These are phyloP conservation scores for Drosophila sordidula DNA, from an alignment of 2,888 invertebrate genomes.

Conservation along the genomic window DNA sequence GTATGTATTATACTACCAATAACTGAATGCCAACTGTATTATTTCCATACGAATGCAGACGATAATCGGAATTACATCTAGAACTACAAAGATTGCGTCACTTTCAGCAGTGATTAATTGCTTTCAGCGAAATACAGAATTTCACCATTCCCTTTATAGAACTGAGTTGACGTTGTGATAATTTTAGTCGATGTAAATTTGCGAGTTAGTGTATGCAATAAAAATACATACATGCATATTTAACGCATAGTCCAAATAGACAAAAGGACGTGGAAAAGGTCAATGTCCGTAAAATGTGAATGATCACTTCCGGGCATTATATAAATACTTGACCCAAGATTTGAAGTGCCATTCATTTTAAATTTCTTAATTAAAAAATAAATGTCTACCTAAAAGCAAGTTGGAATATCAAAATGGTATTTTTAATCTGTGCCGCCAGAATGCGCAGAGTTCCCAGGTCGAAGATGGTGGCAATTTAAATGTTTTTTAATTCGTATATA, in stretches of 20 bases:
- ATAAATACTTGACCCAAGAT: neutral
- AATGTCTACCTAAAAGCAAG: neutral
- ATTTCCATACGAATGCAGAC: constrained; percentile 4
- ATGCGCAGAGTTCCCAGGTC: constrained; percentile 7
- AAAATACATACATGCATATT: neutral
- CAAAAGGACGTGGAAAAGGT: constrained; percentile 2
- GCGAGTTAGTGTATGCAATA: neutral
- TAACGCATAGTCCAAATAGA: neutral
- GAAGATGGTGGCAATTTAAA: too few relatives aligned
- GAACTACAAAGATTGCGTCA: constrained; percentile 21
- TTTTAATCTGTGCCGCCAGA: constrained; percentile 6
- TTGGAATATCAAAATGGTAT: neutral
- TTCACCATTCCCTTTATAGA: constrained; percentile 5
- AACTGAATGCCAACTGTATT: constrained; percentile 1
- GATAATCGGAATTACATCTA: constrained; percentile 18
- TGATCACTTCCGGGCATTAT: neutral
- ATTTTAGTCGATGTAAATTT: constrained; percentile 5
- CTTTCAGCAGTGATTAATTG: constrained; percentile 1
- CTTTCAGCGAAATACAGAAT: neutral
- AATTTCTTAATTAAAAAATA: too few relatives aligned
- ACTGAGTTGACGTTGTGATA: neutral
- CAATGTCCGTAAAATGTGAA: neutral
- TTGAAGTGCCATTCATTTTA: too few relatives aligned
- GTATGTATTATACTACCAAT: constrained; percentile 39
- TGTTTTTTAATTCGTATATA: neutral